Evolutionary conservation across 2,888 invertebrate genomes (phyloP), one percentile per base, ranked within the genome.

Genomic region (Drosophila ezoana): DNA sequence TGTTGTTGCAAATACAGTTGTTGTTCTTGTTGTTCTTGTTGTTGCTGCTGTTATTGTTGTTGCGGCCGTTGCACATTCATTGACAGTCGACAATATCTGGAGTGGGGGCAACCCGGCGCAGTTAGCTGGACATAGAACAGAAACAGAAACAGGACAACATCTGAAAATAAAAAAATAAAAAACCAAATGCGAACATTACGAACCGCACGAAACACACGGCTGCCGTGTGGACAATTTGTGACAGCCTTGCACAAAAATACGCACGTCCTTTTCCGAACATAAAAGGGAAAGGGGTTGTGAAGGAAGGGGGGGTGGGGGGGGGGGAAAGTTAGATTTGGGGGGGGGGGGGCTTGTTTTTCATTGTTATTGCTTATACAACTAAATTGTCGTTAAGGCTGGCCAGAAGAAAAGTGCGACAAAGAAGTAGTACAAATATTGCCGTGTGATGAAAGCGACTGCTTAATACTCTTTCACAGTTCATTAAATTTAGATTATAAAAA

Each of bases 311-410:
- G n/a, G n/a, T n/a, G n/a, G n/a, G n/a, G n/a, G n/a, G n/a, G n/a
- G n/a, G n/a, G n/a, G n/a, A n/a, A n/a, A n/a, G n/a, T n/a, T n/a
- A n/a, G n/a, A n/a, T n/a, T n/a, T n/a, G n/a, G n/a, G n/a, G n/a
- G n/a, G n/a, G n/a, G n/a, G n/a, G n/a, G n/a, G n/a, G n/a, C n/a
- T n/a, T n/a, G n/a, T n/a, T n/a, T 81, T 81, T 81, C 74, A 84
- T 81, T 84, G 85, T 79, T 84, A 76, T 84, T 76, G 81, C 84
- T 81, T 84, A 73, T 70, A 68, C 61, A 72, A 54, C 62, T 72
- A 72, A 67, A 68, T 61, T 58, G 62, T 67, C 38, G 47, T 71
- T 61, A 71, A 49, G 47, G 65, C 23, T 49, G 54, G 65, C 23
- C 58, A 51, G 33, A 48, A 45, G 43, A 38, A 28, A 59, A 41